Percentiles rank a stretch among this genome's conserved stretches.
These are phyloP conservation scores for Smutsia temminckii DNA, from an alignment of 2,797 vertebrate genomes.

Conservation along the genomic window DNA sequence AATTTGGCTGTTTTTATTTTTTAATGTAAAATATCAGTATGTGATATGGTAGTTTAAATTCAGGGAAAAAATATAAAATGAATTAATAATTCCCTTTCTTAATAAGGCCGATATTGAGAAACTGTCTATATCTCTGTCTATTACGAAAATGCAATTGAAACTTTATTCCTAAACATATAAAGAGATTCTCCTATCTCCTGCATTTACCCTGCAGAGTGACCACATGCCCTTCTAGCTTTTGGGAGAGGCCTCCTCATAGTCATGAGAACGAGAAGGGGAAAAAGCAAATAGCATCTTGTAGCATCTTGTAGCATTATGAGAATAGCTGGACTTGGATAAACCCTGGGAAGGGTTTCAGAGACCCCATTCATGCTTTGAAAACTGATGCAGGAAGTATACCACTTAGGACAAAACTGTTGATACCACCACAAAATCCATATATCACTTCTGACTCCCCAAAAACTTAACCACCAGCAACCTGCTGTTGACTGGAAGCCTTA, in stretches of 20 bases:
- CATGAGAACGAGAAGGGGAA: neutral
- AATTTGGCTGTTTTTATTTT: neutral
- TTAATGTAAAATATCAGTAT: neutral
- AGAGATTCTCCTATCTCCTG: neutral
- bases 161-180: neutral
- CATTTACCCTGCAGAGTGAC: neutral
- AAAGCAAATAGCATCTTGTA: neutral
- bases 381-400: neutral
- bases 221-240: neutral
- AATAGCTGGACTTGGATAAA: neutral
- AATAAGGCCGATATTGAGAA: constrained; percentile 26
- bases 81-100: neutral
- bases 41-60: neutral
- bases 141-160: neutral
- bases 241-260: neutral
- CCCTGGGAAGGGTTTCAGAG: neutral
- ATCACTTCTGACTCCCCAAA: too few relatives aligned
- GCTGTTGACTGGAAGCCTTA: too few relatives aligned
- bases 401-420: neutral
- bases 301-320: neutral
- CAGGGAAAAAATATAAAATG: neutral
- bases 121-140: neutral
- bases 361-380: neutral
- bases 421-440: neutral
- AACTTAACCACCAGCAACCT: neutral